Percentiles rank a stretch among this genome's conserved stretches.
Conservation (phyloP, 2,888 invertebrate genomes). For the Yponomeuta plumbellus region DNA sequence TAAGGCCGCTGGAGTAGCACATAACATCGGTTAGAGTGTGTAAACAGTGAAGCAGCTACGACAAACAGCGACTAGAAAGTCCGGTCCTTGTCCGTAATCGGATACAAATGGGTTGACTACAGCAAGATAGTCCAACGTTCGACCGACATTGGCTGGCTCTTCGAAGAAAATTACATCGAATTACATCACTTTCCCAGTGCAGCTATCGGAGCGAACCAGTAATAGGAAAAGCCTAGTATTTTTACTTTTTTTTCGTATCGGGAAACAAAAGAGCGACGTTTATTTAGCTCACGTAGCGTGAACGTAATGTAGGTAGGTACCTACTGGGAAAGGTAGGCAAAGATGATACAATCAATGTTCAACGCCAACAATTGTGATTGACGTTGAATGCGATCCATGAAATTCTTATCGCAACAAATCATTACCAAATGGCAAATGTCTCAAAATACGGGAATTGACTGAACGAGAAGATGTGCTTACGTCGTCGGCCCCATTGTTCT, state of each 20-base stretch:
- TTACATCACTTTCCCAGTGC: constrained; percentile 40
- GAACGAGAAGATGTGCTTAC: constrained; percentile 35
- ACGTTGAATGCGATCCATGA: constrained; percentile 44
- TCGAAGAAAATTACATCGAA: constrained; percentile 47
- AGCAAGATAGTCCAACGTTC: constrained; percentile 40
- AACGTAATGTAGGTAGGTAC: neutral
- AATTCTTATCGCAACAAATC: constrained; percentile 39
- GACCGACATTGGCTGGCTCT: constrained; percentile 40
- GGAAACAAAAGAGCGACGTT: constrained; percentile 25
- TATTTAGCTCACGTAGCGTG: constrained; percentile 7
- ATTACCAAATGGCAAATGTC: constrained; percentile 39
- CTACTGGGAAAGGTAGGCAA: constrained; percentile 5
- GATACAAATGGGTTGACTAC: constrained; percentile 56
- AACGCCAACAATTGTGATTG: constrained; percentile 28
- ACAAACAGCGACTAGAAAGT: constrained; percentile 55
- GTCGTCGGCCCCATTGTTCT: constrained; percentile 39
- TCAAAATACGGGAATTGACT: constrained; percentile 27
- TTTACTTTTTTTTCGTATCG: constrained; percentile 18
- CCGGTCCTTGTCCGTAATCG: constrained; percentile 51
- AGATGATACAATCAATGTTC: neutral
- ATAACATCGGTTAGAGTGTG: constrained; percentile 48
- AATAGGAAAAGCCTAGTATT: constrained; percentile 21
- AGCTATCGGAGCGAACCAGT: constrained; percentile 34
- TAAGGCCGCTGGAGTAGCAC: constrained; percentile 37
- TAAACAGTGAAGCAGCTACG: constrained; percentile 49